Conservation (phyloP, 1,140 invertebrate species). For the Hyles euphorbiae region DNA sequence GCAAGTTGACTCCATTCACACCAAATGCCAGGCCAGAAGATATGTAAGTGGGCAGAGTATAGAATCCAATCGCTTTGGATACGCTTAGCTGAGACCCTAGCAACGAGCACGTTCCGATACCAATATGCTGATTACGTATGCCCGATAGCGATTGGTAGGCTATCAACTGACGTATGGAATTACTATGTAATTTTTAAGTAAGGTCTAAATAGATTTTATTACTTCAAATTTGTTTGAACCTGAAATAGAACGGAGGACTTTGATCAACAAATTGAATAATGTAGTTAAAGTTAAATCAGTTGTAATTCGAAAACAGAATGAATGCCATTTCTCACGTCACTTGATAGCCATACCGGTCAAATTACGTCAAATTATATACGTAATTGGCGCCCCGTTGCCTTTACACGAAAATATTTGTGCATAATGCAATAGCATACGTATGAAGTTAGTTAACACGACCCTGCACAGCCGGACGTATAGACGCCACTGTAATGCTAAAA, state of each 20-base stretch:
- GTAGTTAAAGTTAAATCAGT: not conserved
- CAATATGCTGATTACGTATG: constrained; percentile 31
- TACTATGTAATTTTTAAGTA: constrained; percentile 1
- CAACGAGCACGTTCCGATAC: constrained; percentile 31
- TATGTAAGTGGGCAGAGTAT: constrained; percentile 50
- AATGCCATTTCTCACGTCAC: constrained; percentile 23
- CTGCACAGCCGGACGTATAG: constrained; percentile 50
- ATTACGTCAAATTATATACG: constrained; percentile 16
- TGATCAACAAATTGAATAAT: too few relatives aligned
- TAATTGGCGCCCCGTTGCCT: constrained; percentile 28
- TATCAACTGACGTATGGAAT: constrained; percentile 26
- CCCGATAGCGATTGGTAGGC: constrained; percentile 15
- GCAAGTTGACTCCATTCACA: constrained; percentile 62
- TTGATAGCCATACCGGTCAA: constrained; percentile 13
- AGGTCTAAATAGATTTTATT: too few relatives aligned
- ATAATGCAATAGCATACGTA: constrained; percentile 32
- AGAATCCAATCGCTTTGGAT: constrained; percentile 35
- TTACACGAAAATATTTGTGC: constrained; percentile 38
- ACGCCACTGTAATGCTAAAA: constrained; percentile 39
- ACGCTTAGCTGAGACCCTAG: constrained; percentile 43
- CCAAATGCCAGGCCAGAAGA: constrained; percentile 52
- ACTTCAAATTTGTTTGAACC: not conserved
- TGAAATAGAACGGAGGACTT: not conserved
- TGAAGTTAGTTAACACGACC: constrained; percentile 38
- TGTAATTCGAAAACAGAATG: not conserved